phyloP scores from a whole-genome alignment of 2,113 vertebrate species.

The Gulo gulo region DNA sequence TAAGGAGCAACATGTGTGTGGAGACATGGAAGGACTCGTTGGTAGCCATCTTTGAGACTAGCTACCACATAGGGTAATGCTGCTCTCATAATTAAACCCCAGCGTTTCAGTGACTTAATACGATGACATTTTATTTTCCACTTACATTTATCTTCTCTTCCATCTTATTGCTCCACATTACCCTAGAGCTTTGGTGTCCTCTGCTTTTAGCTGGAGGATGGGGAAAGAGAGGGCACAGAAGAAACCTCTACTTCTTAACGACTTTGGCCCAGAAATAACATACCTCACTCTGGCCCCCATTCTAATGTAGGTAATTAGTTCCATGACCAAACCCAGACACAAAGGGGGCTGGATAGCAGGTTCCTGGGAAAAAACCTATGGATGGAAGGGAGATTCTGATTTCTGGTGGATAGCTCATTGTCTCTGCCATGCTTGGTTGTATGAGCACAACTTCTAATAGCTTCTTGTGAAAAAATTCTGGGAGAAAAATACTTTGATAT shows the following conservation, averaged over 20 bases:
- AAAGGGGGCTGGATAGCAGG: not conserved
- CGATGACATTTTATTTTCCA: not conserved
- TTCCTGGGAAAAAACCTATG: not conserved
- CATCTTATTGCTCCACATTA: not conserved
- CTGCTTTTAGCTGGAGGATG: not conserved
- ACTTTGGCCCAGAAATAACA: not conserved
- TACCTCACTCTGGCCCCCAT: no score
- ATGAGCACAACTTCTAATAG: not conserved
- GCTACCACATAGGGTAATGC: rapidly evolving
- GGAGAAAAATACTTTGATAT: not conserved
- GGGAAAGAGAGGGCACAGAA: not conserved
- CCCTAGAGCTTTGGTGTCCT: not conserved
- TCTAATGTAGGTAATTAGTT: not conserved
- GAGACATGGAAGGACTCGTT: not conserved
- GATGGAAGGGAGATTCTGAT: not conserved
- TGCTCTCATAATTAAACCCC: not conserved
- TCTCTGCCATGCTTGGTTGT: not conserved
- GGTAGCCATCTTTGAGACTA: not conserved
- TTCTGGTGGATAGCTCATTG: not conserved
- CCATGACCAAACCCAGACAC: not conserved
- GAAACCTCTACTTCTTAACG: not conserved
- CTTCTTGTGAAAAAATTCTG: not conserved
- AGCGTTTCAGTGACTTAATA: not conserved
- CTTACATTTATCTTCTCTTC: not conserved
- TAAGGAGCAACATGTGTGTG: not conserved